These are phyloP conservation scores for Drosophila suboccidentalis DNA, from an alignment of 2,888 invertebrate genomes.

Conservation along the genomic window DNA sequence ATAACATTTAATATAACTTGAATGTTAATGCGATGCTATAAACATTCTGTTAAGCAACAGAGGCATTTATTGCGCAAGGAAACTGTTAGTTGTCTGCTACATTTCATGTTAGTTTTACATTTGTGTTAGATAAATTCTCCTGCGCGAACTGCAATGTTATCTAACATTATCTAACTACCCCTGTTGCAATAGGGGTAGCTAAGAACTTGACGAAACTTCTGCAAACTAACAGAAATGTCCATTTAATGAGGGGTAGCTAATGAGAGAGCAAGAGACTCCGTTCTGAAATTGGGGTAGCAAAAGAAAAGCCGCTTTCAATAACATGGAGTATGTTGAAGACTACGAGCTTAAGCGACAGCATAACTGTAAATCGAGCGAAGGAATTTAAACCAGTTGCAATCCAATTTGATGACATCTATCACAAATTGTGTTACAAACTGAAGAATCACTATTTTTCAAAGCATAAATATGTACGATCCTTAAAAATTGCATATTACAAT, in stretches of 20 bases:
- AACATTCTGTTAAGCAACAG: background rate
- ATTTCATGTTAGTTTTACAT: background rate
- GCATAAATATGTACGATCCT: background rate
- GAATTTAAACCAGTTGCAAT: conserved; percentile 45
- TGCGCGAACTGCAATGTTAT: conserved; percentile 11
- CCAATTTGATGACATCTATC: background rate
- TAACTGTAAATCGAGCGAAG: conserved; percentile 34
- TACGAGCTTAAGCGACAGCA: conserved; percentile 15
- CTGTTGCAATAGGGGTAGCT: conserved; percentile 47
- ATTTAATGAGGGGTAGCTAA: conserved; percentile 34
- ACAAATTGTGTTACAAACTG: conserved; percentile 3
- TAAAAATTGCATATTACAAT: background rate
- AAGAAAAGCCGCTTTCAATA: conserved; percentile 26
- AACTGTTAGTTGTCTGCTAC: background rate
- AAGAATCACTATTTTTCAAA: too few relatives aligned
- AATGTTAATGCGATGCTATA: background rate
- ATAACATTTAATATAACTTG: background rate
- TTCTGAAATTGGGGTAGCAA: conserved; percentile 22
- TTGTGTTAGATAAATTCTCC: background rate
- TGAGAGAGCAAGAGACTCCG: conserved; percentile 12
- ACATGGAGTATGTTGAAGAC: conserved; percentile 35
- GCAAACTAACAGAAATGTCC: conserved; percentile 27
- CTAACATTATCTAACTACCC: conserved; percentile 69
- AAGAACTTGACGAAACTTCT: conserved; percentile 66
- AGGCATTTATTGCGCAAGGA: background rate